A percentile compares a stretch with the other conserved stretches of the same genome.
Conservation (phyloP, 2,888 invertebrate species). For the Tenthredo distinguenda region DNA sequence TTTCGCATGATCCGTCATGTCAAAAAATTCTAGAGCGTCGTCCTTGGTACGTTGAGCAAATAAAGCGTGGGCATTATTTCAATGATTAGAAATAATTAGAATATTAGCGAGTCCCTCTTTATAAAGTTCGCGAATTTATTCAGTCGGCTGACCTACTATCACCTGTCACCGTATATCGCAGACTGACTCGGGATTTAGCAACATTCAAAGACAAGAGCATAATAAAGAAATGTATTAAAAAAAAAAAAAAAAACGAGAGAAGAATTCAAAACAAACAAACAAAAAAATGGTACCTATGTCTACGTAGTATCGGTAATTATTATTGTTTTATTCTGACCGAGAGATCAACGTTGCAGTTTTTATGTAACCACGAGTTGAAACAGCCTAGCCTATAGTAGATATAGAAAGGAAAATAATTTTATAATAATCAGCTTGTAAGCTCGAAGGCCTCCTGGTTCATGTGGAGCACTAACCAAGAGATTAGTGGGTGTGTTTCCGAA, state of each 20-base stretch:
- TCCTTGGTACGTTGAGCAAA: not conserved
- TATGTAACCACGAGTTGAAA: constrained; percentile 33
- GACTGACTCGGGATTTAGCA: not conserved
- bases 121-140: constrained; percentile 34
- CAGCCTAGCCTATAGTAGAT: not conserved
- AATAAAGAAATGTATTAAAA: not conserved
- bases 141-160: constrained; percentile 42
- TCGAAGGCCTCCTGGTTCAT: constrained; percentile 41
- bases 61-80: not conserved
- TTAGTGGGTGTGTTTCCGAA: constrained; percentile 48
- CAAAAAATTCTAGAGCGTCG: no score
- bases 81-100: not conserved
- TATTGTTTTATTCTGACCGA: not conserved
- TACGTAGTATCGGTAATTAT: not conserved
- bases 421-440: constrained; percentile 49
- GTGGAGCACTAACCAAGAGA: constrained; percentile 26
- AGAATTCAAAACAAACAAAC: no score
- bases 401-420: constrained; percentile 49
- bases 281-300: not conserved
- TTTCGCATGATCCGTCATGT: not conserved
- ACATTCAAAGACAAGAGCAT: constrained; percentile 6
- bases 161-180: not conserved
- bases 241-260: not conserved
- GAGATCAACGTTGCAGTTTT: constrained; percentile 20
- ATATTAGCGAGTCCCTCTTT: not conserved